Percentiles rank a stretch among this genome's conserved stretches.
Conservation (phyloP, 2,888 invertebrate genomes). For the Boloria euphrosyne region DNA sequence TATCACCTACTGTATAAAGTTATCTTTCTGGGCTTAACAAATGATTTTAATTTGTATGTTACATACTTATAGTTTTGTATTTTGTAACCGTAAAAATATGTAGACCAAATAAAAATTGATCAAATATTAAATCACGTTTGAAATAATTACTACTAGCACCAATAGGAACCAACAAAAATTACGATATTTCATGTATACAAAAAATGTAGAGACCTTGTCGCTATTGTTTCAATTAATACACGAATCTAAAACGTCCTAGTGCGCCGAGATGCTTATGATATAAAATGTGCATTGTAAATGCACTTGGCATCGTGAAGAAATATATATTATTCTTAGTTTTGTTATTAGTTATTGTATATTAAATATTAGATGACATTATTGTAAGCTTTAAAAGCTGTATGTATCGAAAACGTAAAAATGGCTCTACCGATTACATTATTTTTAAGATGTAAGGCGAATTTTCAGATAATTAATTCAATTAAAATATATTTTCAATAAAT, state of each 20-base stretch:
- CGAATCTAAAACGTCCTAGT: constrained; percentile 32
- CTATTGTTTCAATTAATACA: background rate
- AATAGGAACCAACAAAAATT: too few relatives aligned
- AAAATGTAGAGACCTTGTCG: too few relatives aligned
- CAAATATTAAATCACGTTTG: background rate
- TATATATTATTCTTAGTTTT: background rate
- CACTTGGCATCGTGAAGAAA: constrained; percentile 21
- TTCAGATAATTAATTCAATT: too few relatives aligned
- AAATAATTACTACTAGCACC: too few relatives aligned
- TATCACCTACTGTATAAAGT: too few relatives aligned
- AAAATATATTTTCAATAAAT: too few relatives aligned
- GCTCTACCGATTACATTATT: background rate
- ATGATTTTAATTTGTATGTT: too few relatives aligned
- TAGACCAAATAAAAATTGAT: too few relatives aligned
- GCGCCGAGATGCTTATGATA: constrained; percentile 38
- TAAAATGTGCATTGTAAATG: constrained; percentile 17
- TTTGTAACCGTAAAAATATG: too few relatives aligned
- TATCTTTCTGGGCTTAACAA: background rate
- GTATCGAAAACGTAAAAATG: background rate
- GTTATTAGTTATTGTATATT: background rate
- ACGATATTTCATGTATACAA: too few relatives aligned
- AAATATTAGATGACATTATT: background rate
- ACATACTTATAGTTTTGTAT: too few relatives aligned
- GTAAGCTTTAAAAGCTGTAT: background rate
- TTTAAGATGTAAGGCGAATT: background rate